A percentile compares a stretch with the other conserved stretches of the same genome.
These are phyloP conservation scores for Parauchenoglanis punctatus DNA, from an alignment of 2,797 vertebrate genomes.

Conservation along the genomic window DNA sequence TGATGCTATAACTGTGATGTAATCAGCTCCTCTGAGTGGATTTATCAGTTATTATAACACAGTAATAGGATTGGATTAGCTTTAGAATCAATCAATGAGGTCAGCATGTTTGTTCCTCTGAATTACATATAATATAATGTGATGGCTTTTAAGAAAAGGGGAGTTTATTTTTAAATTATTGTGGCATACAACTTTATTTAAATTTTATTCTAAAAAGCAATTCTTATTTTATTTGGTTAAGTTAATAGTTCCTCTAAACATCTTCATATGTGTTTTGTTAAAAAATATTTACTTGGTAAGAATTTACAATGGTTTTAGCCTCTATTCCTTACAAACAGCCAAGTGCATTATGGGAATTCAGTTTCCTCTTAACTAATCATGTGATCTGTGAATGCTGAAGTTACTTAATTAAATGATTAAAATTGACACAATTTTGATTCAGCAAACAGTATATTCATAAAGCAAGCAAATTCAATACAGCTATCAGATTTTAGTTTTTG, in stretches of 20 bases:
- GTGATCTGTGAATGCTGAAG: background rate
- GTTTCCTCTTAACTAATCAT: background rate
- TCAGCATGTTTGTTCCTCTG: slow-evolving; percentile 11
- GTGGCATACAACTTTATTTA: background rate
- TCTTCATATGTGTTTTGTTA: background rate
- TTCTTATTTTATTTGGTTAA: background rate
- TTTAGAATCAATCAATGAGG: slow-evolving; percentile 2
- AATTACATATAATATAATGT: background rate
- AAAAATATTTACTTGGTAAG: background rate
- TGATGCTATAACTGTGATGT: slow-evolving; percentile 15
- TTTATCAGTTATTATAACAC: slow-evolving; percentile 26
- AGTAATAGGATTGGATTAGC: slow-evolving; percentile 32
- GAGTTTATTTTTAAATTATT: too few species aligned
- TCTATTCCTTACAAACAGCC: background rate
- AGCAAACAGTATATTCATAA: background rate
- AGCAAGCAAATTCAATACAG: background rate
- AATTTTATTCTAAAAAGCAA: background rate
- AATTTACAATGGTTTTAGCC: background rate
- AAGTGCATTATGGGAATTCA: background rate
- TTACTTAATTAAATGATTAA: background rate
- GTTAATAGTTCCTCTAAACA: too few species aligned
- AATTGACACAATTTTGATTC: background rate
- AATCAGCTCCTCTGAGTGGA: background rate
- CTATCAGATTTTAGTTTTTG: background rate
- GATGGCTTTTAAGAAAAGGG: too few species aligned